Evolutionary conservation across 1,140 invertebrate genomes (phyloP).

Genomic region (Microvelia longipes): DNA sequence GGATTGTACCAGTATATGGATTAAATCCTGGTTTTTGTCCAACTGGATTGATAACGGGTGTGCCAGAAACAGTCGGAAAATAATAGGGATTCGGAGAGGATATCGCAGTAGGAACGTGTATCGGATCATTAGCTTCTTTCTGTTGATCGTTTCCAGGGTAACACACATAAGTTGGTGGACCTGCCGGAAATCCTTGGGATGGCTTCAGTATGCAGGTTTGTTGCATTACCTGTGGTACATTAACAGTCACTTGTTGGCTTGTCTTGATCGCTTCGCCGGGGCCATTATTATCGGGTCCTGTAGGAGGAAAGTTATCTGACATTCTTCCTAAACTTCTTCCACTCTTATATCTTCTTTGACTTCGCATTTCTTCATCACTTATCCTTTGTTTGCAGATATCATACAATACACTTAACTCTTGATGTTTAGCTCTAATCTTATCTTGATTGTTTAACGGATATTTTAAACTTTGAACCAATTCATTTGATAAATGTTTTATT

Average conservation of each 20-base stretch:
- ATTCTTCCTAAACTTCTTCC: not conserved
- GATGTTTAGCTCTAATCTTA: too few species aligned
- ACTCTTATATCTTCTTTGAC: not conserved
- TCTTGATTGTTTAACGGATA: too few species aligned
- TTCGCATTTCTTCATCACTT: not conserved
- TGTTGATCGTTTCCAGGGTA: not conserved
- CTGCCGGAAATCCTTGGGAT: not conserved
- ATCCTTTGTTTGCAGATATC: too few species aligned
- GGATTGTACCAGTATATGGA: not conserved
- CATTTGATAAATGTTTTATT: too few species aligned
- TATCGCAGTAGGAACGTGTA: constrained; percentile 18
- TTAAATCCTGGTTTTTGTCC: constrained; percentile 17
- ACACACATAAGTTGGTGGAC: not conserved
- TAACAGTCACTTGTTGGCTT: constrained; percentile 5
- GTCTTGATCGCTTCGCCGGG: constrained; percentile 2
- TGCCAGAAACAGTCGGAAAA: constrained; percentile 6
- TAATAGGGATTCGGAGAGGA: constrained; percentile 16
- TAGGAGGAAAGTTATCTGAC: constrained; percentile 1
- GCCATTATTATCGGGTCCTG: not conserved
- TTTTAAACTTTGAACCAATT: too few species aligned
- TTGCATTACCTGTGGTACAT: not conserved
- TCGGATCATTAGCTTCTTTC: not conserved
- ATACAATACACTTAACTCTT: too few species aligned
- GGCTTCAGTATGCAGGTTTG: not conserved
- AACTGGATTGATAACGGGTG: constrained; percentile 18